These are phyloP conservation scores for Allacma fusca DNA, from an alignment of 2,888 invertebrate genomes.

Conservation along the genomic window DNA sequence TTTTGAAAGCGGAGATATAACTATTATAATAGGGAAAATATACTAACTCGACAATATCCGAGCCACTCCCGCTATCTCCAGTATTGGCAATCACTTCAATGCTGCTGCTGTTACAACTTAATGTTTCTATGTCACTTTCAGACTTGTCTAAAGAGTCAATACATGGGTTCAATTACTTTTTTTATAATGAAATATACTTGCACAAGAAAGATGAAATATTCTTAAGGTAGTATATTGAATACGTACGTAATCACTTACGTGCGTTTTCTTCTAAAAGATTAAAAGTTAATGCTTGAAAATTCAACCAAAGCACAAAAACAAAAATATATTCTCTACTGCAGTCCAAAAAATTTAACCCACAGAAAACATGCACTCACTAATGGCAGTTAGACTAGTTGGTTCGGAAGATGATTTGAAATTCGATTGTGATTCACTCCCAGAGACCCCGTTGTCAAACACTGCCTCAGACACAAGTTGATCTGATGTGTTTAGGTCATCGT, in stretches of 20 bases:
- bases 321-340: no score
- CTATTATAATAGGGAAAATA: no score
- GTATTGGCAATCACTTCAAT: conserved; percentile 60
- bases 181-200: no score
- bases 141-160: conserved; percentile 54
- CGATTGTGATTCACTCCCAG: background rate
- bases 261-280: no score
- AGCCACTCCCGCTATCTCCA: conserved; percentile 57
- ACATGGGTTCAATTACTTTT: no score
- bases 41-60: conserved; percentile 56
- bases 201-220: no score
- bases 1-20: no score
- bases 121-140: conserved; percentile 60
- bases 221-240: no score
- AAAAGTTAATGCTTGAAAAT: background rate
- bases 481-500: background rate
- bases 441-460: no score
- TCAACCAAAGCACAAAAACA: conserved; percentile 25
- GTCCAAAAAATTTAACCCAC: no score
- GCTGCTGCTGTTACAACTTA: conserved; percentile 60
- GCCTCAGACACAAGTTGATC: background rate
- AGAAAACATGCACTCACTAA: conserved; percentile 28
- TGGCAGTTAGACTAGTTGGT: conserved; percentile 33
- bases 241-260: no score
- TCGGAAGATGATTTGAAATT: conserved; percentile 29